phyloP scores from a whole-genome alignment of 2,888 invertebrate species.

The Rhagophthalmus giganteus region DNA sequence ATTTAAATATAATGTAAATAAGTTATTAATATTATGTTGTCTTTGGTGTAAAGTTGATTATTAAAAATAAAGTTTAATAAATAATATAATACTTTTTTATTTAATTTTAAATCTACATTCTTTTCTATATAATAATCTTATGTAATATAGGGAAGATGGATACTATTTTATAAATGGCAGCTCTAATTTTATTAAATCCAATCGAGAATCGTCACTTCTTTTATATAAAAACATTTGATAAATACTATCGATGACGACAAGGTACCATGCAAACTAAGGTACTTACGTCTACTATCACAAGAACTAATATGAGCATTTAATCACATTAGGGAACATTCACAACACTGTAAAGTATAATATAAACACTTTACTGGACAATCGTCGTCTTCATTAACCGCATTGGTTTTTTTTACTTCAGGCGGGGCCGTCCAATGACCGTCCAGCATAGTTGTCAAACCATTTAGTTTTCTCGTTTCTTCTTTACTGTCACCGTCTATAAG shows the following conservation, averaged over 20 bases:
- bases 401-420: constrained; percentile 31
- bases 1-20: too few relatives aligned
- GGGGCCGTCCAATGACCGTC: constrained; percentile 24
- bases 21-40: too few relatives aligned
- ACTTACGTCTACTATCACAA: constrained; percentile 22
- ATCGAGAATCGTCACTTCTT: too few relatives aligned
- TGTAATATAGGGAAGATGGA: too few relatives aligned
- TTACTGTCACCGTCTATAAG: constrained; percentile 25
- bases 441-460: constrained; percentile 24
- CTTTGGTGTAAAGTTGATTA: too few relatives aligned
- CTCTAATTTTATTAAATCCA: too few relatives aligned
- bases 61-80: too few relatives aligned
- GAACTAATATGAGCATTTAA: constrained; percentile 12
- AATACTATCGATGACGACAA: constrained; percentile 4
- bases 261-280: constrained; percentile 1
- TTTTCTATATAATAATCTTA: too few relatives aligned
- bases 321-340: constrained; percentile 57
- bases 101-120: too few relatives aligned
- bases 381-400: constrained; percentile 56
- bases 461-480: constrained; percentile 28
- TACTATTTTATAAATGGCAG: neutral
- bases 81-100: too few relatives aligned
- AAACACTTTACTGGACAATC: constrained; percentile 64
- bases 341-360: constrained; percentile 66
- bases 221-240: neutral